phyloP scores from a whole-genome alignment of 2,888 invertebrate species.

The Scaptomyza reducta region DNA sequence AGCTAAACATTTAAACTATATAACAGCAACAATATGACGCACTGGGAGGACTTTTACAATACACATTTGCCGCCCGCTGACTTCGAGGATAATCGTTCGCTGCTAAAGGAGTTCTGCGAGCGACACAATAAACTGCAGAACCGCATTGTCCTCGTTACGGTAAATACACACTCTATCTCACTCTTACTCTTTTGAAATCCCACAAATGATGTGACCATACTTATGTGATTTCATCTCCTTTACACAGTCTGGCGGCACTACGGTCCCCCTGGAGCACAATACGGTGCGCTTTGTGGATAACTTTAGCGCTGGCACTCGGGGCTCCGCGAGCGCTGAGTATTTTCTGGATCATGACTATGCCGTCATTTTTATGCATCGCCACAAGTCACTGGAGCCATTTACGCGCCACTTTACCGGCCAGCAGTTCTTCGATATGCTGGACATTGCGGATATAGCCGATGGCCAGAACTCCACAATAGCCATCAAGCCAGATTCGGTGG shows the following conservation, averaged over 20 bases:
- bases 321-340: slow-evolving; percentile 97
- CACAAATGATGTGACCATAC: slow-evolving; percentile 27
- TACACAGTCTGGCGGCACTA: slow-evolving; percentile 96
- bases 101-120: slow-evolving; percentile 90
- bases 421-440: slow-evolving; percentile 91
- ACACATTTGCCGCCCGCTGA: slow-evolving; percentile 91
- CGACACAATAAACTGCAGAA: slow-evolving; percentile 88
- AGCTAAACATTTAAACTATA: not conserved
- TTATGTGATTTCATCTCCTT: not conserved
- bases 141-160: slow-evolving; percentile 92
- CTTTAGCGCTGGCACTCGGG: slow-evolving; percentile 98
- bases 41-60: slow-evolving; percentile 94
- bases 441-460: slow-evolving; percentile 83
- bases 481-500: slow-evolving; percentile 90
- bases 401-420: slow-evolving; percentile 93
- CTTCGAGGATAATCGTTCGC: slow-evolving; percentile 89
- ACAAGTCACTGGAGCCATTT: slow-evolving; percentile 96
- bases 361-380: slow-evolving; percentile 96
- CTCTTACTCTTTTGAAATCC: not conserved
- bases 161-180: slow-evolving; percentile 84
- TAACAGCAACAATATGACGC: slow-evolving; percentile 80
- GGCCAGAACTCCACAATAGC: slow-evolving; percentile 88
- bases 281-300: slow-evolving; percentile 99
- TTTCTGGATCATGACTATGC: slow-evolving; percentile 94
- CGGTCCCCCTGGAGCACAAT: slow-evolving; percentile 97